A percentile compares a stretch with the other conserved stretches of the same genome.
These are phyloP conservation scores for Emydocephalus ijimae DNA, from an alignment of 2,113 vertebrate genomes.

Conservation along the genomic window DNA sequence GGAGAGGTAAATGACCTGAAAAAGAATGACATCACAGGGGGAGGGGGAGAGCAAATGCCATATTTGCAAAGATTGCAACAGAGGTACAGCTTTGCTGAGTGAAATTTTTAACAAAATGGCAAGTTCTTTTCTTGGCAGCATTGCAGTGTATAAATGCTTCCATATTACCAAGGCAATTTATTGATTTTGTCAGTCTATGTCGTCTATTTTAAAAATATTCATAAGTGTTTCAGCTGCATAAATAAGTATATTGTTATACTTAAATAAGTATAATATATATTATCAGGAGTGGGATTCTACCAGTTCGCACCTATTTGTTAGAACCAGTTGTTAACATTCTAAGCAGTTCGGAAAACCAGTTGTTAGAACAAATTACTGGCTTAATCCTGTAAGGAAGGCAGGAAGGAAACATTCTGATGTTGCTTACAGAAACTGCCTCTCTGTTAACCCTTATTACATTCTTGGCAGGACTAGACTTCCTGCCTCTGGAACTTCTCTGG, in stretches of 20 bases:
- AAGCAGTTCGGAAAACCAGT: too few relatives aligned
- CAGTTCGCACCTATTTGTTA: too few relatives aligned
- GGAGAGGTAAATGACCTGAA: background rate
- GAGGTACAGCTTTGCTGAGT: background rate
- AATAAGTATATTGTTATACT: background rate
- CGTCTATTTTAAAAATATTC: background rate
- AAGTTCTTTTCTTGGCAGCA: background rate
- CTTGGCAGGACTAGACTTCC: too few relatives aligned
- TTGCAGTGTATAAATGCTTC: background rate
- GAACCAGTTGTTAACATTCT: too few relatives aligned
- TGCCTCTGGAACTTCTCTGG: too few relatives aligned
- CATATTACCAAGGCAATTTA: background rate
- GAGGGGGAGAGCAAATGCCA: background rate
- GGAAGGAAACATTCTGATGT: too few relatives aligned
- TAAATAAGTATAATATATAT: too few relatives aligned
- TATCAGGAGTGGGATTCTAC: too few relatives aligned
- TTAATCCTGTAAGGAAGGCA: too few relatives aligned
- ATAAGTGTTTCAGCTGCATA: background rate
- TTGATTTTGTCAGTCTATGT: background rate
- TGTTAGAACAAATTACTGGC: too few relatives aligned
- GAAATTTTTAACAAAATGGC: background rate
- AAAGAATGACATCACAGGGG: background rate
- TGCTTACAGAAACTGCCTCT: too few relatives aligned
- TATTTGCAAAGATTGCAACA: constrained; percentile 12
- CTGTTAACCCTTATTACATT: too few relatives aligned